phyloP scores from a whole-genome alignment of 1,140 invertebrate species.

The Macrostomum lignano region DNA sequence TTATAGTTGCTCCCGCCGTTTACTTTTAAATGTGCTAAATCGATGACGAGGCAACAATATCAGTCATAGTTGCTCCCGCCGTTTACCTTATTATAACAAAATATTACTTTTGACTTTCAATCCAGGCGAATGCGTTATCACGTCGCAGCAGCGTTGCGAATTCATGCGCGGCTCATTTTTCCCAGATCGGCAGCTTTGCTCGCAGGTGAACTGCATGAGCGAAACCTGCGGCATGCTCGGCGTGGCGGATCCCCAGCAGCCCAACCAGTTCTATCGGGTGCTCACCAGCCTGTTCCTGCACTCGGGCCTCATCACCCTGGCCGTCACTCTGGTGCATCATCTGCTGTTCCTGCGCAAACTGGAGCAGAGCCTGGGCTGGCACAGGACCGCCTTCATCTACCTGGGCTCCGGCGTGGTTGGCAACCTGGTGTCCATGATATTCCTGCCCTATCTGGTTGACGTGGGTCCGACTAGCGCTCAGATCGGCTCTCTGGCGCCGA shows the following conservation, averaged over 20 bases:
- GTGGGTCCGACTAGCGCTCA: conserved; percentile 26
- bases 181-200: conserved; percentile 81
- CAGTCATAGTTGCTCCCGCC: no score
- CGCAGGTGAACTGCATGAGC: conserved; percentile 79
- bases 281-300: conserved; percentile 88
- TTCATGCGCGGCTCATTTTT: conserved; percentile 88
- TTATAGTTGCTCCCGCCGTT: no score
- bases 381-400: conserved; percentile 70
- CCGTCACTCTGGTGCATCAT: conserved; percentile 60
- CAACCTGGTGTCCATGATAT: conserved; percentile 77
- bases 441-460: conserved; percentile 88
- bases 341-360: conserved; percentile 73
- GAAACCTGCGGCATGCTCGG: conserved; percentile 96
- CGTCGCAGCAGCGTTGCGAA: conserved; percentile 82
- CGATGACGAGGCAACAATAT: no score
- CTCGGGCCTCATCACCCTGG: conserved; percentile 48
- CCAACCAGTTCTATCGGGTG: conserved; percentile 86
- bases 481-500: background rate
- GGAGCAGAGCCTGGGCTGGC: conserved; percentile 64
- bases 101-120: no score
- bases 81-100: no score
- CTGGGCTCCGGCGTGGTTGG: conserved; percentile 70
- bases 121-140: conserved; percentile 69
- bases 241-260: conserved; percentile 34
- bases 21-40: no score